These are phyloP conservation scores for Phocoena phocoena DNA, from an alignment of 2,113 vertebrate species.

Conservation along the genomic window DNA sequence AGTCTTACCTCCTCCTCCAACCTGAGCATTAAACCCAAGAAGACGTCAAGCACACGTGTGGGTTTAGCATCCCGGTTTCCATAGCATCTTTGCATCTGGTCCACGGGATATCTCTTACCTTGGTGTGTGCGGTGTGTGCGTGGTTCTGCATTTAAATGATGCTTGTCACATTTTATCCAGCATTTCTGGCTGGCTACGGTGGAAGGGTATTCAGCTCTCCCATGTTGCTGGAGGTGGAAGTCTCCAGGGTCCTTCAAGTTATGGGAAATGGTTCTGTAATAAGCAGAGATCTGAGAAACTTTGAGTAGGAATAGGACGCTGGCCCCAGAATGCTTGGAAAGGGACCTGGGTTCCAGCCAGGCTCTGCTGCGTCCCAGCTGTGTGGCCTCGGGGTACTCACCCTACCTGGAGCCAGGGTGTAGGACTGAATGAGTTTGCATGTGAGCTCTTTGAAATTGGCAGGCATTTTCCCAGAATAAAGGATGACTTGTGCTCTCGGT, in stretches of 20 bases:
- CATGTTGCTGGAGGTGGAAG: rapidly evolving
- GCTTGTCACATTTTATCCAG: not conserved
- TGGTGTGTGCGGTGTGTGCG: rapidly evolving
- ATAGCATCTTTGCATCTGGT: not conserved
- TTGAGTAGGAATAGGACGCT: not conserved
- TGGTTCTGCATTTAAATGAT: not conserved
- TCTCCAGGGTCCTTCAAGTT: not conserved
- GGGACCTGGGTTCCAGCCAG: not conserved
- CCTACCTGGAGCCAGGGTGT: not conserved
- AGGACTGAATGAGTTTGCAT: not conserved
- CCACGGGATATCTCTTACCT: rapidly evolving
- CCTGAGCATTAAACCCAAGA: not conserved
- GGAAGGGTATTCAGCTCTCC: rapidly evolving
- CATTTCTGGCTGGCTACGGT: not conserved
- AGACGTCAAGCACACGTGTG: rapidly evolving
- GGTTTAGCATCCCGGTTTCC: not conserved
- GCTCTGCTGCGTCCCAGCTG: not conserved
- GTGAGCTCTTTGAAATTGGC: not conserved
- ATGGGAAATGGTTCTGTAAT: not conserved
- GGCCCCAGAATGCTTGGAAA: not conserved
- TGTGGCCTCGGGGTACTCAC: not conserved
- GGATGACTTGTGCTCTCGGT: not conserved
- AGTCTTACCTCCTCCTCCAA: not conserved
- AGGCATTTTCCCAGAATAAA: not conserved
- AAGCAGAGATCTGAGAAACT: not conserved